Evolutionary conservation across 2,888 invertebrate species (phyloP).

Genomic region (Thecocarcelia acutangulata): DNA sequence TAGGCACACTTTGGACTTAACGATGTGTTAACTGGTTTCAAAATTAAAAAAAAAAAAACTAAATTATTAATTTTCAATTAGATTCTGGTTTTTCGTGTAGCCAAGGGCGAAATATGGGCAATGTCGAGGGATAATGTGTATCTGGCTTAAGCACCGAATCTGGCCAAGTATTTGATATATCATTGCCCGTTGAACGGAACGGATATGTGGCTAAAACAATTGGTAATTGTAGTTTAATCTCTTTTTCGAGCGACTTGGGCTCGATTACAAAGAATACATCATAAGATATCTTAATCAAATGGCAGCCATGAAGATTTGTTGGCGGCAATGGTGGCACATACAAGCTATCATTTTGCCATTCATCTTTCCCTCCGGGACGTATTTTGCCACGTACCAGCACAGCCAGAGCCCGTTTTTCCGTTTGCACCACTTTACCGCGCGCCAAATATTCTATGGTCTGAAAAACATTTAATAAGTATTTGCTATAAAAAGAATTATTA

Average conservation of each 20-base stretch:
- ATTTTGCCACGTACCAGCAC: constrained; percentile 90
- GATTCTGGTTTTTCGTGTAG: constrained; percentile 85
- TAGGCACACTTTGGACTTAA: no score
- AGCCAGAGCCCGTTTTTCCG: constrained; percentile 92
- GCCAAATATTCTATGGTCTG: constrained; percentile 94
- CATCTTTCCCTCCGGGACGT: constrained; percentile 89
- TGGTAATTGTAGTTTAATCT: constrained; percentile 94
- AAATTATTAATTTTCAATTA: constrained; percentile 66
- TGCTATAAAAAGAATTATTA: neutral
- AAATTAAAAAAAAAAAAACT: constrained; percentile 22
- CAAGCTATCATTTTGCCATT: constrained; percentile 93
- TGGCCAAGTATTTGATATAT: constrained; percentile 83
- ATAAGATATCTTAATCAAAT: constrained; percentile 95
- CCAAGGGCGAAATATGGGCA: constrained; percentile 96
- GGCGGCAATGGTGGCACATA: constrained; percentile 97
- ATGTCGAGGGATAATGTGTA: constrained; percentile 95
- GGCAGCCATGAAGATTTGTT: constrained; percentile 95
- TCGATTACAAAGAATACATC: constrained; percentile 95
- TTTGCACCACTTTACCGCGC: constrained; percentile 91
- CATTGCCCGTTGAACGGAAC: constrained; percentile 86
- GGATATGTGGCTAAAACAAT: constrained; percentile 96
- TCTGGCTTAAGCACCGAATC: constrained; percentile 88
- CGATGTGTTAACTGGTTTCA: constrained; percentile 34
- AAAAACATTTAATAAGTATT: constrained; percentile 45
- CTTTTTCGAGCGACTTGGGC: constrained; percentile 95